These are phyloP conservation scores for Lytechinus pictus DNA, from an alignment of 35 echinoderm and acorn worm species.

Conservation along the genomic window DNA sequence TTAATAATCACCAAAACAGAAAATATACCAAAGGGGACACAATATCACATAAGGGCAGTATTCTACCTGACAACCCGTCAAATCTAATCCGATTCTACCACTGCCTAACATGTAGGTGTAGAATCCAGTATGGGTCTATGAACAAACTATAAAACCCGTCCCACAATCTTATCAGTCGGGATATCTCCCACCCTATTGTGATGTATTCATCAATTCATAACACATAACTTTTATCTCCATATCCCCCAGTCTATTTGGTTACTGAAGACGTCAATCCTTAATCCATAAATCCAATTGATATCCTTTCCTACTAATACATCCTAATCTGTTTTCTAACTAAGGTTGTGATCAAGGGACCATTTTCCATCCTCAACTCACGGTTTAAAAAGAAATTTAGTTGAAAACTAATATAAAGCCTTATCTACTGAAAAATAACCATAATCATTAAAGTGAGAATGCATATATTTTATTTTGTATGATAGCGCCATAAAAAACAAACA, in stretches of 20 bases:
- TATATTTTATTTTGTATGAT: no score
- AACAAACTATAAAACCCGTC: background rate
- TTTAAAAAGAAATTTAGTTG: no score
- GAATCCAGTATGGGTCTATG: background rate
- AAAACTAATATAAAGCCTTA: no score
- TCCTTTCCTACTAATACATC: background rate
- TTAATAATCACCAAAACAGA: no score
- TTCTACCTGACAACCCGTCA: background rate
- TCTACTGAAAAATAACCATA: no score
- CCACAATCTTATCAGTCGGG: background rate
- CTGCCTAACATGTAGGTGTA: background rate
- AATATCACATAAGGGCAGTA: background rate
- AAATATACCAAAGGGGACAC: background rate
- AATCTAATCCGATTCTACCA: background rate
- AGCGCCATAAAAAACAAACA: no score
- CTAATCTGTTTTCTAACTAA: background rate
- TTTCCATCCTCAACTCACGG: no score
- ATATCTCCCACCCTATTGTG: background rate
- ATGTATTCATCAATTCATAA: background rate
- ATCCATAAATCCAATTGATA: conserved; percentile 4
- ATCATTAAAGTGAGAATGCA: no score
- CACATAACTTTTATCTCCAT: background rate
- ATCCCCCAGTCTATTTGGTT: background rate
- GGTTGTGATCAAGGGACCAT: no score
- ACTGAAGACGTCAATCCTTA: background rate